Evolutionary conservation across 2,797 vertebrate genomes (phyloP).

Genomic region (Salmo trutta): DNA sequence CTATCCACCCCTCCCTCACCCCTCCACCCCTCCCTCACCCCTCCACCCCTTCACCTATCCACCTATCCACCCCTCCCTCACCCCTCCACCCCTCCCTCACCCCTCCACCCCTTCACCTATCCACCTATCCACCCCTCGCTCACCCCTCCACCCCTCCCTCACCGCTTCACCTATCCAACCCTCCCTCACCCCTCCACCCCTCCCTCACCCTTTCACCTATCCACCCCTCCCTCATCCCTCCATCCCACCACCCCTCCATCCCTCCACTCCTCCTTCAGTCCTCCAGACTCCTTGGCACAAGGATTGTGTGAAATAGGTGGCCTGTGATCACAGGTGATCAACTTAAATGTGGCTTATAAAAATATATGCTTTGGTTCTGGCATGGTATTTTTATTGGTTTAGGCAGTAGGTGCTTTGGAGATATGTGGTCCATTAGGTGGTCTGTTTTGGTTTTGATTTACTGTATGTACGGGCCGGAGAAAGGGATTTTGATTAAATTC

Average conservation of each 20-base stretch:
- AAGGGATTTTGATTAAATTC: not conserved
- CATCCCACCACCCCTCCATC: slow-evolving; percentile 12
- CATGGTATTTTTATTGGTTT: not conserved
- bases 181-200: not conserved
- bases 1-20: slow-evolving; percentile 22
- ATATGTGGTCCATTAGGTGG: not conserved
- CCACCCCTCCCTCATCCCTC: not conserved
- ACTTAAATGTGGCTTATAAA: slow-evolving; percentile 12
- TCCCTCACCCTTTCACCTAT: no score
- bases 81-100: not conserved
- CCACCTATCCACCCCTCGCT: no score
- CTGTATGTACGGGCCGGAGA: not conserved
- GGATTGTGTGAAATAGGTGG: slow-evolving; percentile 15
- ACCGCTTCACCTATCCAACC: slow-evolving; percentile 11
- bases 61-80: not conserved
- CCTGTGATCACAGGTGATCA: slow-evolving; percentile 4
- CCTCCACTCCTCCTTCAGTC: slow-evolving; percentile 2
- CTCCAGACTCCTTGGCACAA: slow-evolving; percentile 39
- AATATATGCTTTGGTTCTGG: not conserved
- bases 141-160: slow-evolving; percentile 4
- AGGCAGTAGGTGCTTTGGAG: not conserved
- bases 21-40: not conserved
- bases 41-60: not conserved
- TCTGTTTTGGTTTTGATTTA: not conserved
- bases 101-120: no score